Base-by-base conservation (phyloP, 2,888 invertebrate species). In the Sylvicola fuscatus region DNA sequence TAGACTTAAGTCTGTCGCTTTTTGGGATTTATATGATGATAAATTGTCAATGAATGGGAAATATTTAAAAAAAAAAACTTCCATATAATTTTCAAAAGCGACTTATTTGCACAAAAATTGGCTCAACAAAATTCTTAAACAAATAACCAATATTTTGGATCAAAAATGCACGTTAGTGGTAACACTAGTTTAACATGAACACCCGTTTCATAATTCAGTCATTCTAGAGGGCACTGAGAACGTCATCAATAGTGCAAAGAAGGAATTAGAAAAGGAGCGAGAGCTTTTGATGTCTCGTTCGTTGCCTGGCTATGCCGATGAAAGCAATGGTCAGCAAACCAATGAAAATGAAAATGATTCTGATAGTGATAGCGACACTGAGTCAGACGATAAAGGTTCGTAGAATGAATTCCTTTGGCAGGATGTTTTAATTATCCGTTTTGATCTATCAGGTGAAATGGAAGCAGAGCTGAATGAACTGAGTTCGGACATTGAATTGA, bases 401-500 rank as follows among this genome's bases (percentile, higher is more conserved):
- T n/a, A 29, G n/a, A 13, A 29, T 10, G 5, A 4, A 29, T 8
- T 13, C 14, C 11, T 21, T 21, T 29, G 37, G 26, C 8, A 3
- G 12, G 10, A 29, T 35, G 21, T 8, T 29, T 30, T 37, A 13
- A 26, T 35, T 31, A 2, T 27, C 6, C 32, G 34, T 37, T 34
- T 37, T 38, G 35, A 38, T 52, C 54, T 46, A 50, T 64, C 65
- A 37, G 62, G 65, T 40, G 66, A 62, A 31, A 70, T 72, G 28
- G 69, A 82, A 44, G 80, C 81, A 21, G 86, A 92, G 52, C 61
- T 97, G 39, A 82, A 87, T 11, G 80, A 82, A 8, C 61, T 97
- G 12, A 90, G 87, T 38, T 82, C 82, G 33, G 90, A 95, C 56
- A 95, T 97, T 43, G 84, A 84, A 51, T 81, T 92, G 37, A 97